These are phyloP conservation scores for Nyctibius grandis DNA, from an alignment of 2,797 vertebrate genomes.

Conservation along the genomic window DNA sequence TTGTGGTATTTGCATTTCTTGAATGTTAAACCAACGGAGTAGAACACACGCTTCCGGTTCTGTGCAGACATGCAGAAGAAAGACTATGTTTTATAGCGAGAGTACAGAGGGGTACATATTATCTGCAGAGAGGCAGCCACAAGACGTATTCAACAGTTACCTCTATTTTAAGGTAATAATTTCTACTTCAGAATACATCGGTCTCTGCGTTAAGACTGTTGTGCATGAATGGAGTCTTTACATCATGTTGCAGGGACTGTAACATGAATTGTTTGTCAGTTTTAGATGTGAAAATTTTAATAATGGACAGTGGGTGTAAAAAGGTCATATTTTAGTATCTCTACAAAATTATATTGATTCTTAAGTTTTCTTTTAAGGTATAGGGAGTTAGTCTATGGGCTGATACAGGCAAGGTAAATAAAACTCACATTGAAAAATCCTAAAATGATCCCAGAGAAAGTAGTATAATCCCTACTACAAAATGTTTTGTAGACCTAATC, in stretches of 20 bases:
- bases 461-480: neutral
- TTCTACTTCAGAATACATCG: neutral
- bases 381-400: neutral
- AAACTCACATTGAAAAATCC: neutral
- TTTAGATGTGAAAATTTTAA: neutral
- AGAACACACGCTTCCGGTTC: accelerated
- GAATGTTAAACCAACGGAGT: neutral
- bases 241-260: neutral
- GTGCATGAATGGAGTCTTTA: neutral
- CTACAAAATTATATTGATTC: neutral
- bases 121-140: neutral
- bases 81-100: neutral
- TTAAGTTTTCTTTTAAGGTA: neutral
- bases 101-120: neutral
- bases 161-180: neutral
- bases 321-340: neutral
- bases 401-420: neutral
- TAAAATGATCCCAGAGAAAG: neutral
- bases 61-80: neutral
- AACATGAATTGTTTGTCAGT: neutral
- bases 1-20: neutral
- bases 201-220: neutral
- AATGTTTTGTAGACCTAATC: neutral
- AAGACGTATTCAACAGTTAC: neutral
- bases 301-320: neutral